Evolutionary conservation across 2,113 vertebrate species (phyloP).

Genomic region (Camelus dromedarius): DNA sequence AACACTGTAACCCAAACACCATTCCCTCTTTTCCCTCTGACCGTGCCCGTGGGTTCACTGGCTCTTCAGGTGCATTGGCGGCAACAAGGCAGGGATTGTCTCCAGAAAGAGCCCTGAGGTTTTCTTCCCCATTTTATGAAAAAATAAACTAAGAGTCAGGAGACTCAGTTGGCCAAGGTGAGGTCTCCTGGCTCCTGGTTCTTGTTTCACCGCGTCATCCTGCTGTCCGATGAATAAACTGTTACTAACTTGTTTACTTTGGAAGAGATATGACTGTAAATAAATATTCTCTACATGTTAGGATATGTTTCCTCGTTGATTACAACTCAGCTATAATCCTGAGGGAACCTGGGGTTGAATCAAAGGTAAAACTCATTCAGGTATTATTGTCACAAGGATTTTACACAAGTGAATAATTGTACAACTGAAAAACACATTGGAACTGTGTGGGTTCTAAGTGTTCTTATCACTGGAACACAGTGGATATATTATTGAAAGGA

Average conservation of each 20-base stretch:
- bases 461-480: slow-evolving; percentile 52
- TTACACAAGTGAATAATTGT: slow-evolving; percentile 54
- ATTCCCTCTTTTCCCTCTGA: not conserved
- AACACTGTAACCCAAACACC: not conserved
- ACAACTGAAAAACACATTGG: slow-evolving; percentile 64
- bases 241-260: slow-evolving; percentile 58
- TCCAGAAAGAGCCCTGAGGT: not conserved
- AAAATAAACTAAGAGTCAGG: slow-evolving; percentile 27
- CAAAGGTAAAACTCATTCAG: slow-evolving; percentile 64
- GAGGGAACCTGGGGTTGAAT: slow-evolving; percentile 43
- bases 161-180: not conserved
- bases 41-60: not conserved
- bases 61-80: not conserved
- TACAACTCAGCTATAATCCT: slow-evolving; percentile 56
- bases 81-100: not conserved
- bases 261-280: slow-evolving; percentile 71
- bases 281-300: slow-evolving; percentile 68
- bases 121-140: slow-evolving; percentile 5
- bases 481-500: slow-evolving; percentile 51
- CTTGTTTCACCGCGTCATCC: slow-evolving; percentile 17
- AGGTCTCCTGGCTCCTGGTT: slow-evolving; percentile 34
- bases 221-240: slow-evolving; percentile 52
- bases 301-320: slow-evolving; percentile 69
- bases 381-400: slow-evolving; percentile 62
- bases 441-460: slow-evolving; percentile 52